Evolutionary conservation across 2,113 vertebrate species (phyloP).

Genomic region (Ciconia stormi): DNA sequence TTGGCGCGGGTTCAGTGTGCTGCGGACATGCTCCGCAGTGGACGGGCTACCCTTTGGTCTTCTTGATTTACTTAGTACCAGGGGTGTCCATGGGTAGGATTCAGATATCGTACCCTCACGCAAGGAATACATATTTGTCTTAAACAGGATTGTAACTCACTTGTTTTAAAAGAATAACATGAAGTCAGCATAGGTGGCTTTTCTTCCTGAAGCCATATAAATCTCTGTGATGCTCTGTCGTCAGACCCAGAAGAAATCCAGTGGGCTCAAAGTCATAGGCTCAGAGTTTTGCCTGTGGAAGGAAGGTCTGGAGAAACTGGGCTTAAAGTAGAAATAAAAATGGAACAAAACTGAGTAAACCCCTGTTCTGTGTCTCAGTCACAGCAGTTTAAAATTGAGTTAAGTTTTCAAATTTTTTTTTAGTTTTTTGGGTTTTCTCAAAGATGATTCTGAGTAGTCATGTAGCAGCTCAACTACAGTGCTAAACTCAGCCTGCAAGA

Average conservation of each 20-base stretch:
- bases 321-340: background rate
- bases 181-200: background rate
- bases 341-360: background rate
- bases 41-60: background rate
- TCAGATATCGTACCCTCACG: background rate
- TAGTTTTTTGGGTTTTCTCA: background rate
- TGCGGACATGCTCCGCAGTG: background rate
- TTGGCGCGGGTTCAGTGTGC: accelerated
- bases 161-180: background rate
- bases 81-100: background rate
- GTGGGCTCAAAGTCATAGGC: background rate
- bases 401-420: background rate
- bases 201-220: background rate
- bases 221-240: background rate
- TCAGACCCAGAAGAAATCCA: background rate
- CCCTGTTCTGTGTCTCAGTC: background rate
- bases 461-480: background rate
- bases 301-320: background rate
- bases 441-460: background rate
- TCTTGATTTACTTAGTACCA: background rate
- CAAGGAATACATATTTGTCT: background rate
- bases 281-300: background rate
- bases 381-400: background rate
- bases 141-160: background rate
- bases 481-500: background rate